A percentile compares a stretch with the other conserved stretches of the same genome.
Conservation (phyloP, 2,888 invertebrate genomes). For the Drosophila ochracea region DNA sequence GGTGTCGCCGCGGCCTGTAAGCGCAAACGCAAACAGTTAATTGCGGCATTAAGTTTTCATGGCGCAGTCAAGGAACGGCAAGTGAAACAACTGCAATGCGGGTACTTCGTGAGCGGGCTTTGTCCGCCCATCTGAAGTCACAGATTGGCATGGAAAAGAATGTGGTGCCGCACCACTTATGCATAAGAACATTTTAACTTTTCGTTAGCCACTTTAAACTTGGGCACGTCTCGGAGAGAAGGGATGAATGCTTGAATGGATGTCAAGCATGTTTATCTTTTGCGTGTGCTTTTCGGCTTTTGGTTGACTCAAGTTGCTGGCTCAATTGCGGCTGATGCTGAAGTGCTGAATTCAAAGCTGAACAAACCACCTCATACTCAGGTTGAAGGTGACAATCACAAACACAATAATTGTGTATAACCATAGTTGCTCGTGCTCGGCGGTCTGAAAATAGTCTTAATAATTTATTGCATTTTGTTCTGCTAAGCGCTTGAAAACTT, state of each 20-base stretch:
- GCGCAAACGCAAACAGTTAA: constrained; percentile 72
- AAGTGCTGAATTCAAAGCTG: constrained; percentile 45
- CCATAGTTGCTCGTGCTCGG: constrained; percentile 14
- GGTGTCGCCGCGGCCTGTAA: constrained; percentile 52
- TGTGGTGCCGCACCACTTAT: constrained; percentile 70
- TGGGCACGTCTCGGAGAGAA: constrained; percentile 45
- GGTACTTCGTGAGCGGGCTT: constrained; percentile 72
- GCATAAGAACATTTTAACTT: constrained; percentile 79
- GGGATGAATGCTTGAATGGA: constrained; percentile 4
- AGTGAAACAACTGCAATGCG: constrained; percentile 76
- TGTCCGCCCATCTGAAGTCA: constrained; percentile 55
- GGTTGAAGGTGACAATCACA: neutral
- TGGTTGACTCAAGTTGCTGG: constrained; percentile 46
- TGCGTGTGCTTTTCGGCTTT: constrained; percentile 69
- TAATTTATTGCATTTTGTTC: constrained; percentile 79
- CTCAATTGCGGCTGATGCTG: constrained; percentile 29
- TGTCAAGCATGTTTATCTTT: constrained; percentile 62
- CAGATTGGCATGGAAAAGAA: constrained; percentile 37
- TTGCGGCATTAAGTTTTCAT: constrained; percentile 78
- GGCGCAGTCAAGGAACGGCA: constrained; percentile 52
- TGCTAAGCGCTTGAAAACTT: constrained; percentile 72
- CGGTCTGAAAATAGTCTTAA: constrained; percentile 66
- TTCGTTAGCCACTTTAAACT: constrained; percentile 73
- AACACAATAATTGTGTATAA: neutral
- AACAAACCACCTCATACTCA: neutral